Base-by-base conservation (phyloP, 2,113 vertebrate genomes). In the Cephalopholis sonnerati region DNA sequence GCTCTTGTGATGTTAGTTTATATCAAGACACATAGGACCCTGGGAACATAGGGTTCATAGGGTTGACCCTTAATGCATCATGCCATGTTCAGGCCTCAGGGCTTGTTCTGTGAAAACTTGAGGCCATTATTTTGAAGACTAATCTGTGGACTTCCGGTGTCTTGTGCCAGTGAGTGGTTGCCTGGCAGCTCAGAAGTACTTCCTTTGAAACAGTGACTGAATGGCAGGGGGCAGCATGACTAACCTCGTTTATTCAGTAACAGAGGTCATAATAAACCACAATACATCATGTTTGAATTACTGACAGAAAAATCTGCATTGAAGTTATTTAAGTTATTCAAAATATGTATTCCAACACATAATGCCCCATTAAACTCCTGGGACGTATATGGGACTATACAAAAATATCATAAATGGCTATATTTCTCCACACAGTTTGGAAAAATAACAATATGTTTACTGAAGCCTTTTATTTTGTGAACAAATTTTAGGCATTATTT, bases 71-170 rank as follows among this genome's bases (percentile, higher is more conserved):
- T 1, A 51, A 9, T 36, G 8, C 12, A 71, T 18, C 10, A 70
- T 48, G 0, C 8, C 20, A 9, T 10, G 4, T 44, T 6, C 22
- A 16, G 17, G 61, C 61, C 32, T 22, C 0, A 10, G 15, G 20
- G 3, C 61, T 29, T 22, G 32, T 27, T 24, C 46, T 13, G 36
- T 24, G 27, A 82, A 67, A 58, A 46, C 18, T 10, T 15, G 50
- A n/a, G 1, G 27, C 64, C 58, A 24, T 84, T 90, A 90, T 54
- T 92, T 90, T 91, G 86, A 90, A 89, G n/a, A 46, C 11, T 11
- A 20, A 24, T 58, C n/a, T 29, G 1, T 8, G 1, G 22, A 59
- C 80, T 80, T 90, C 85, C 80, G 22, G 66, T 81, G 46, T 73
- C 41, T 10, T 46, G 36, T 65, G 20, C 48, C 3, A 20, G 27